These are phyloP conservation scores for Oreochromis mossambicus DNA, from an alignment of 2,797 vertebrate species.

Conservation along the genomic window DNA sequence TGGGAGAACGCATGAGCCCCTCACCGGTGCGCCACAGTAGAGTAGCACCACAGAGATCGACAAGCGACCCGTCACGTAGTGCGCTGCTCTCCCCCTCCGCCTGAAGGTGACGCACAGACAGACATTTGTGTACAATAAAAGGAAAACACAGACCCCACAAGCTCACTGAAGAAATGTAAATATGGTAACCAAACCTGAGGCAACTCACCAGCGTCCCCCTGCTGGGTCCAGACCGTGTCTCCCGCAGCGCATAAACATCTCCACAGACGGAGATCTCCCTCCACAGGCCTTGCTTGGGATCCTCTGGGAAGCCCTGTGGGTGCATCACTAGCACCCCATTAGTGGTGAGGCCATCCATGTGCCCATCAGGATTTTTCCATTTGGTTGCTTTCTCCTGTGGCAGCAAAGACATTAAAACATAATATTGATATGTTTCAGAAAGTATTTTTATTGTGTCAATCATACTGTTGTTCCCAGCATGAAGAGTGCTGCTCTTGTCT, in stretches of 20 bases:
- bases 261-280: slow-evolving; percentile 96
- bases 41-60: slow-evolving; percentile 79
- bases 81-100: slow-evolving; percentile 94
- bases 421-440: not conserved
- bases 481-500: not conserved
- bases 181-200: fast-evolving
- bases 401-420: not conserved
- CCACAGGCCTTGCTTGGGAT: slow-evolving; percentile 92
- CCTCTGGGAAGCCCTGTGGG: slow-evolving; percentile 89
- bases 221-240: slow-evolving; percentile 92
- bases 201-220: slow-evolving; percentile 86
- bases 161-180: fast-evolving
- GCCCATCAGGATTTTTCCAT: slow-evolving; percentile 81
- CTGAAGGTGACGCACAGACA: slow-evolving; percentile 51
- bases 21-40: slow-evolving; percentile 79
- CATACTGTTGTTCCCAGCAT: not conserved
- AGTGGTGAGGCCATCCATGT: slow-evolving; percentile 81
- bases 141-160: fast-evolving
- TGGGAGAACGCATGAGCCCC: slow-evolving; percentile 75
- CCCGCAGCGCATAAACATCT: slow-evolving; percentile 90
- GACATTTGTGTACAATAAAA: not conserved
- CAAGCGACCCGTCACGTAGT: slow-evolving; percentile 87
- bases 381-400: slow-evolving; percentile 80
- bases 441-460: not conserved
- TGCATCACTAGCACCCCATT: slow-evolving; percentile 97